phyloP scores from a whole-genome alignment of 1,140 invertebrate genomes.

The Drosophila tropicalis region DNA sequence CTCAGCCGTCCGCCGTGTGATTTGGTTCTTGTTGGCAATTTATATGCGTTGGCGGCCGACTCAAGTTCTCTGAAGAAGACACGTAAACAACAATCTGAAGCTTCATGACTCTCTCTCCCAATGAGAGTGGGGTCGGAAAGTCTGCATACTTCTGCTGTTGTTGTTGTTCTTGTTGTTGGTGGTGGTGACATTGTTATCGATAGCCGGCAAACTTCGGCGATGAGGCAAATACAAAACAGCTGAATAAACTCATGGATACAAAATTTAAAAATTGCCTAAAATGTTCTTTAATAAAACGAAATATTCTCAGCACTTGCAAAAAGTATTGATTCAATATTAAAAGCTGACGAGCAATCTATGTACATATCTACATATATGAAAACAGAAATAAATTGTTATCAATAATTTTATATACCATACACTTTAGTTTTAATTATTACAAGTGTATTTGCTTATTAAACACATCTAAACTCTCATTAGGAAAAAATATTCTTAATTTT shows the following conservation, averaged over 20 bases:
- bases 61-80: conserved; percentile 42
- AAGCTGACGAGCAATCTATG: too few relatives aligned
- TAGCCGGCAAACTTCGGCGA: background rate
- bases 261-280: too few relatives aligned
- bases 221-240: conserved; percentile 7
- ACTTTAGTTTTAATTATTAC: too few relatives aligned
- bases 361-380: too few relatives aligned
- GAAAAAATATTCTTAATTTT: too few relatives aligned
- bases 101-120: conserved; percentile 29
- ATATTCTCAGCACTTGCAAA: too few relatives aligned
- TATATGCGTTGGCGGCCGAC: conserved; percentile 21
- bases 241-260: background rate
- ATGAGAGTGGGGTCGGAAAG: conserved; percentile 15
- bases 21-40: conserved; percentile 10
- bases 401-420: too few relatives aligned
- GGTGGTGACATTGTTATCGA: conserved; percentile 10
- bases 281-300: too few relatives aligned
- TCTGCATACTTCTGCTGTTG: conserved; percentile 28
- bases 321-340: too few relatives aligned
- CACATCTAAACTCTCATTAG: too few relatives aligned
- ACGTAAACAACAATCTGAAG: conserved; percentile 69
- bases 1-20: conserved; percentile 9
- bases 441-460: too few relatives aligned
- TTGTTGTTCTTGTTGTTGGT: conserved; percentile 37
- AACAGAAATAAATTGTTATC: too few relatives aligned